These are phyloP conservation scores for Rapana venosa DNA, from an alignment of 2,888 invertebrate species.

Conservation along the genomic window DNA sequence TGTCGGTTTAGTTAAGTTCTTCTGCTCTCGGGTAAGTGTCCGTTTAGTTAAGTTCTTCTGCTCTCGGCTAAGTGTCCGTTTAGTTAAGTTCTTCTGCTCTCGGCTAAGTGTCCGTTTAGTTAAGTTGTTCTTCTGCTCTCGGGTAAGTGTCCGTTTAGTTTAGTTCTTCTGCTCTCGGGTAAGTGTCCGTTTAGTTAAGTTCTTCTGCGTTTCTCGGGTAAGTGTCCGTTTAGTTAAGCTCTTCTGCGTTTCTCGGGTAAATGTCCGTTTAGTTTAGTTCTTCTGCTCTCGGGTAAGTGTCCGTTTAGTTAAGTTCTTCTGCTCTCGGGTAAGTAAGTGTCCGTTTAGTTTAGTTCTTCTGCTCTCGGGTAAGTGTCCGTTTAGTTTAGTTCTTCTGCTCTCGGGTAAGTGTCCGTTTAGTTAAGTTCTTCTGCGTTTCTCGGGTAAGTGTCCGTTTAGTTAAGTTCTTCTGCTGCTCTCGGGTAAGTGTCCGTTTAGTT, in stretches of 20 bases:
- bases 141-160: neutral
- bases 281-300: neutral
- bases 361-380: neutral
- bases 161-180: slow-evolving; percentile 23
- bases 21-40: neutral
- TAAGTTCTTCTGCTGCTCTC: slow-evolving; percentile 13
- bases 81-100: slow-evolving; percentile 20
- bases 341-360: slow-evolving; percentile 10
- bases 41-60: slow-evolving; percentile 18
- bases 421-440: slow-evolving; percentile 22
- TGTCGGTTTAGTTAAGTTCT: neutral
- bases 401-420: neutral
- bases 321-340: neutral
- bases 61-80: neutral
- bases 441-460: neutral
- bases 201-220: slow-evolving; percentile 19
- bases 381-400: slow-evolving; percentile 22
- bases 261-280: neutral
- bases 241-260: slow-evolving; percentile 16
- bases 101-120: neutral
- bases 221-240: neutral
- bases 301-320: slow-evolving; percentile 10
- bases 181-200: neutral
- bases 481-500: neutral
- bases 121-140: slow-evolving; percentile 17